Conservation (phyloP, 2,797 vertebrate species). For the Gymnothorax javanicus region DNA sequence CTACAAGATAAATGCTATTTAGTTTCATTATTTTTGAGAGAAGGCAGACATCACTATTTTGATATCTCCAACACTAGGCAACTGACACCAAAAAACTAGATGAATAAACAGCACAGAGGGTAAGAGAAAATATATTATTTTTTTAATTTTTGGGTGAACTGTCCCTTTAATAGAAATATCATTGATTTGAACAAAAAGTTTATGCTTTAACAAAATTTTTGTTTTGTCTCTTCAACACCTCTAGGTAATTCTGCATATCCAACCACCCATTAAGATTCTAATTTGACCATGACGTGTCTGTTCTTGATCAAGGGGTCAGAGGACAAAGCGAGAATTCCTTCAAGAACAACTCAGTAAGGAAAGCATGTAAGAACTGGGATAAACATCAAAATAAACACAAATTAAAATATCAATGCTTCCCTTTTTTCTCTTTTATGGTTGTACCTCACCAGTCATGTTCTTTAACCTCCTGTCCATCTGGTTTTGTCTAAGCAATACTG, state of each 20-base stretch:
- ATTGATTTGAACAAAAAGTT: not conserved
- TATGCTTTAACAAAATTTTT: not conserved
- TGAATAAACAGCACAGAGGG: no score
- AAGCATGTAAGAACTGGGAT: constrained; percentile 23
- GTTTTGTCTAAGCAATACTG: constrained; percentile 21
- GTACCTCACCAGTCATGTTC: not conserved
- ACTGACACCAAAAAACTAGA: no score
- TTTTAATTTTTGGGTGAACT: no score
- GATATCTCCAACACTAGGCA: no score
- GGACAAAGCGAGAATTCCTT: constrained; percentile 12
- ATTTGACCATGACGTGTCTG: constrained; percentile 13
- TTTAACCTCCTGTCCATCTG: not conserved
- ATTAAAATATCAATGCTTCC: not conserved
- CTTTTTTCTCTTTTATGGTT: not conserved
- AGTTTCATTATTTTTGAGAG: no score
- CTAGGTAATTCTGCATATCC: not conserved
- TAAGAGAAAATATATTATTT: no score
- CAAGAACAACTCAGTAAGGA: constrained; percentile 5
- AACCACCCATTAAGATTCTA: constrained; percentile 3
- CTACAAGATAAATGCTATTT: no score
- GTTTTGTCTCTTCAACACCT: not conserved
- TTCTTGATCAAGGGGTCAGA: constrained; percentile 27
- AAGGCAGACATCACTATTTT: no score
- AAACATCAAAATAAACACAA: constrained; percentile 23
- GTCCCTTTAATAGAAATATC: not conserved